phyloP scores from a whole-genome alignment of 2,113 vertebrate species.

The Benthochromis sp. region DNA sequence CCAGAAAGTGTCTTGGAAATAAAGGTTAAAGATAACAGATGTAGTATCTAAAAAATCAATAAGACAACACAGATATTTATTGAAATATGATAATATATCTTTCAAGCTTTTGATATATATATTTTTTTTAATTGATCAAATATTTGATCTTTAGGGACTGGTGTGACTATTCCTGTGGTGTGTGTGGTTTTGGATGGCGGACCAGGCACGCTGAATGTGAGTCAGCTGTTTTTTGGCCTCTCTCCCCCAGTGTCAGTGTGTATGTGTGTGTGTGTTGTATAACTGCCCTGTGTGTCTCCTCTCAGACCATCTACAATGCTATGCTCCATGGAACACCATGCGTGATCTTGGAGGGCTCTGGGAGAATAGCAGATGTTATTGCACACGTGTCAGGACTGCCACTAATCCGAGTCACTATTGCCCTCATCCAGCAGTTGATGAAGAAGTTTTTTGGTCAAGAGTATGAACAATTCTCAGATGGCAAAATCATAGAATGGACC shows the following conservation, averaged over 20 bases:
- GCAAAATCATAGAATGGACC: constrained; percentile 81
- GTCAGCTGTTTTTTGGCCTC: constrained; percentile 25
- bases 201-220: constrained; percentile 88
- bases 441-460: constrained; percentile 73
- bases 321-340: constrained; percentile 85
- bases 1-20: constrained; percentile 71
- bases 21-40: constrained; percentile 36
- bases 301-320: constrained; percentile 87
- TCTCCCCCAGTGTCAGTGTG: not conserved
- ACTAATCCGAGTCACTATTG: constrained; percentile 71
- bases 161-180: constrained; percentile 85
- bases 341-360: constrained; percentile 89
- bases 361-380: constrained; percentile 88
- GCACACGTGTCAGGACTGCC: constrained; percentile 79
- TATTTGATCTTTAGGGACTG: constrained; percentile 46
- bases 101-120: not conserved
- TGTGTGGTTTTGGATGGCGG: constrained; percentile 93
- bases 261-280: not conserved
- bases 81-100: not conserved
- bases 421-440: constrained; percentile 76
- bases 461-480: constrained; percentile 75
- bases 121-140: not conserved
- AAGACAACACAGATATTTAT: not conserved
- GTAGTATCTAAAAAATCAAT: not conserved
- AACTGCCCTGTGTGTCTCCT: not conserved